Base-by-base conservation (phyloP, 2,888 invertebrate species). In the Pandemis cinnamomeana region DNA sequence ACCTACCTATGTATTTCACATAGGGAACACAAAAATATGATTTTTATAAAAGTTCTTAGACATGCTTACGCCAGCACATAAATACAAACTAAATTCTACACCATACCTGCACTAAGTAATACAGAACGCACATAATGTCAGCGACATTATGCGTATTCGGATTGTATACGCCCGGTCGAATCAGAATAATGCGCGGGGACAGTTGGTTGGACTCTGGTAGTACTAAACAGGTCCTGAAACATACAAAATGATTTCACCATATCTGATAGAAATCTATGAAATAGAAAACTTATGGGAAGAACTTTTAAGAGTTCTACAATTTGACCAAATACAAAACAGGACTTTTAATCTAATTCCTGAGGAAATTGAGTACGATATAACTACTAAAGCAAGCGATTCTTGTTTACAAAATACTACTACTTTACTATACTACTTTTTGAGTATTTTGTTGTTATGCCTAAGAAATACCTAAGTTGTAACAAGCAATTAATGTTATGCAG, bases 111-210 rank as follows among this genome's bases (percentile, higher is more conserved):
- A 92, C 90, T 83, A 93, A 86, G 77, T 92, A 93, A 80, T 92
- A 91, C 44, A 93, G 81, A 77, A 89, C 83, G 77, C 93, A 96
- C 88, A 95, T 93, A 53, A 96, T 82, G 82, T 96, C 95, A 46
- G 93, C 92, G 1, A 94, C 92, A 46, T 91, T 88, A 76, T 94
- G 87, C 58, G 94, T 89, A 1, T 95, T 81, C 4, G 95, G 94
- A 76, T 95, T 87, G 78, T 93, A 95, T 0, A 79, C 82, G 1
- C 95, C 95, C 0, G 95, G 91, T 62, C 96, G 92, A 70, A 96
- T 91, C 5, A 96, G 87, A 13, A 96, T 89, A 0, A 96, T 90
- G 51, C 95, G 91, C 0, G 96, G 95, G 0, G 83, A 86, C 68
- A 90, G 71, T 11, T 82, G 82, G 73, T 86, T 87, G 0, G 90